phyloP scores from a whole-genome alignment of 1,140 invertebrate species.

The Pogonognathellus flavescens region DNA sequence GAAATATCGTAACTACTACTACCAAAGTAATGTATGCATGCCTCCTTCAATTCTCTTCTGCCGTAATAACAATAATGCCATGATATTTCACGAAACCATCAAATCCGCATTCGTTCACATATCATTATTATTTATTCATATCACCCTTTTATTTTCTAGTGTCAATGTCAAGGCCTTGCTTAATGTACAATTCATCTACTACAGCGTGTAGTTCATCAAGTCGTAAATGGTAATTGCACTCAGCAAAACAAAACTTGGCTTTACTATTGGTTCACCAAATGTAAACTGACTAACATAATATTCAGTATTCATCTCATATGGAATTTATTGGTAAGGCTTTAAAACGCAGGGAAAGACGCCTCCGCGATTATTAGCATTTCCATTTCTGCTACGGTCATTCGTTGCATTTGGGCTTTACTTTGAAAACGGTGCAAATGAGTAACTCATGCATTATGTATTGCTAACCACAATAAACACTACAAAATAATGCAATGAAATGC shows the following conservation, averaged over 20 bases:
- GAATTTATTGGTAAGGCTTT: conserved; percentile 10
- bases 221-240: background rate
- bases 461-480: background rate
- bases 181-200: background rate
- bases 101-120: background rate
- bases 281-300: conserved; percentile 1
- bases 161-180: background rate
- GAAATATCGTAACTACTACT: background rate
- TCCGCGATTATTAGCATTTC: conserved; percentile 45
- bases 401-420: background rate
- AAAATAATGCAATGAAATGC: background rate
- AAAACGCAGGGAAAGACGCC: conserved; percentile 32
- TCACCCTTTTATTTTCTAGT: background rate
- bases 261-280: background rate
- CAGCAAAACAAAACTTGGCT: background rate
- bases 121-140: background rate
- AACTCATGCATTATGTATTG: conserved; percentile 32
- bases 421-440: background rate
- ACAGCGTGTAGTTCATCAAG: background rate
- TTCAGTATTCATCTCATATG: conserved; percentile 21
- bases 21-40: background rate
- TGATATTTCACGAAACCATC: background rate
- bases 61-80: background rate
- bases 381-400: conserved; percentile 21
- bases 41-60: background rate